Conservation (phyloP, 2,113 vertebrate genomes). For the Typhlomys cinereus region DNA sequence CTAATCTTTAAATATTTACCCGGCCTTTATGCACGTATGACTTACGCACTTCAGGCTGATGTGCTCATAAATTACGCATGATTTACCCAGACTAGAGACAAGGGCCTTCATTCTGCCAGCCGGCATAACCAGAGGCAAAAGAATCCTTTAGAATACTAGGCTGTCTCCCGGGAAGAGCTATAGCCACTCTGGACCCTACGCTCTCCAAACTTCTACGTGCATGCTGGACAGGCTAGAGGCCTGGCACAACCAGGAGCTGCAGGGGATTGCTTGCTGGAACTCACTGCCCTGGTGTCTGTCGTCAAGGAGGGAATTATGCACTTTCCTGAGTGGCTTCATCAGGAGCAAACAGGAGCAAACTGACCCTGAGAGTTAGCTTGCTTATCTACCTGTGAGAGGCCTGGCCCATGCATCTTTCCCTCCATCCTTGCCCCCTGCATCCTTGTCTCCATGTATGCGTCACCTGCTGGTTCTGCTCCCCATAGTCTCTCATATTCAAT, state of each 20-base stretch:
- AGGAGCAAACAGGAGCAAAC: not conserved
- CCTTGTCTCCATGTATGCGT: no score
- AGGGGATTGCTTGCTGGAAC: not conserved
- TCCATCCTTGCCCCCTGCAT: fast-evolving
- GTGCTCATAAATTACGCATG: constrained; percentile 57
- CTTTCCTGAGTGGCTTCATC: not conserved
- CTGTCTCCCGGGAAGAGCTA: not conserved
- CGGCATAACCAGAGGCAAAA: not conserved
- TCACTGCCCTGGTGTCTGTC: not conserved
- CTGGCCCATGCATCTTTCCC: fast-evolving
- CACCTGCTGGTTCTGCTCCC: not conserved
- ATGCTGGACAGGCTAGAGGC: not conserved
- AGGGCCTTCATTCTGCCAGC: not conserved
- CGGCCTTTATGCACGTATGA: constrained; percentile 63
- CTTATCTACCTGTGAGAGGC: not conserved
- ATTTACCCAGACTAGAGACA: constrained; percentile 34
- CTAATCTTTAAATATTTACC: constrained; percentile 82
- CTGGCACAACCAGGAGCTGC: not conserved
- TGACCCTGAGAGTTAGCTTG: not conserved
- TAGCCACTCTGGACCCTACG: no score
- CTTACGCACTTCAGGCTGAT: constrained; percentile 39
- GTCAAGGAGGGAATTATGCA: not conserved
- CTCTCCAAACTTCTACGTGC: not conserved
- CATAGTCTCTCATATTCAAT: not conserved
- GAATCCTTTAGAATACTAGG: not conserved